These are phyloP conservation scores for Glyphotaelius pellucidus DNA, from an alignment of 2,888 invertebrate genomes.

Conservation along the genomic window DNA sequence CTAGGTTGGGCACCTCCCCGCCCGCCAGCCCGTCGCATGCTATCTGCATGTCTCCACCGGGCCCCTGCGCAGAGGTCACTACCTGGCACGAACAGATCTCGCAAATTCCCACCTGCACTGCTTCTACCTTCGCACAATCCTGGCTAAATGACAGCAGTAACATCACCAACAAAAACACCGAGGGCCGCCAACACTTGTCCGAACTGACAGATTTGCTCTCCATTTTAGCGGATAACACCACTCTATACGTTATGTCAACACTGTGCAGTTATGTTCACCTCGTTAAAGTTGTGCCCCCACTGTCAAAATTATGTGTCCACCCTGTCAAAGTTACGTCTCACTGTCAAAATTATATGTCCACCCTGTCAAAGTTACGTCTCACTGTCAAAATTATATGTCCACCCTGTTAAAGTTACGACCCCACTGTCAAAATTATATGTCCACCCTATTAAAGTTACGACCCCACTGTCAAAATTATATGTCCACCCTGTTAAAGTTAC, in stretches of 20 bases:
- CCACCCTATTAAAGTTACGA: neutral
- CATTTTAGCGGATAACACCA: neutral
- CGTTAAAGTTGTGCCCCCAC: no score
- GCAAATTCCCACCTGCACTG: neutral
- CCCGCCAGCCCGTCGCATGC: neutral
- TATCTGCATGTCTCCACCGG: neutral
- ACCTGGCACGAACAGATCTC: slow-evolving; percentile 24
- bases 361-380: no score
- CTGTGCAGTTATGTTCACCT: neutral
- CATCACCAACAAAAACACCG: neutral
- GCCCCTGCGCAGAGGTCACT: neutral
- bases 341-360: no score
- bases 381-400: no score
- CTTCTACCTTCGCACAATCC: neutral
- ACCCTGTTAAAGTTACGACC: no score
- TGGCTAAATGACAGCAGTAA: neutral
- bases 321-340: no score
- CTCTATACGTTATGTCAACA: neutral
- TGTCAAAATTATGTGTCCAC: no score
- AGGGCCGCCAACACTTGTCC: neutral
- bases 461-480: neutral
- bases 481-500: no score
- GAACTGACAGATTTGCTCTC: neutral
- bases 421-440: no score
- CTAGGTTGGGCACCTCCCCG: slow-evolving; percentile 67